Conservation (phyloP, 2,797 vertebrate species). For the Acipenser oxyrinchus region DNA sequence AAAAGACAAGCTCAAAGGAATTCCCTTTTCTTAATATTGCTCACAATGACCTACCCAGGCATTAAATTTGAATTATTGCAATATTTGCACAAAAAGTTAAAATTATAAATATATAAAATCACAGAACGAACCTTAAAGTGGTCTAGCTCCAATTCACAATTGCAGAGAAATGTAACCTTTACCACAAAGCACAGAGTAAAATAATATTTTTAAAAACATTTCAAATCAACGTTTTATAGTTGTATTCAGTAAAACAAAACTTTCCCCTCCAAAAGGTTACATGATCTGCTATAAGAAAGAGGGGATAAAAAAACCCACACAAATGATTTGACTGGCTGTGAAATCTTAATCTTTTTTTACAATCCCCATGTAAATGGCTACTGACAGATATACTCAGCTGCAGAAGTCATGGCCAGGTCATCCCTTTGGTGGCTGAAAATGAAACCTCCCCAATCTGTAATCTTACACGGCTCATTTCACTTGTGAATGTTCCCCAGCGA, state of each 20-base stretch:
- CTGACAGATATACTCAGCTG: conserved; percentile 31
- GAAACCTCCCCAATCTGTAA: conserved; percentile 17
- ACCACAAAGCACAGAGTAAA: conserved; percentile 4
- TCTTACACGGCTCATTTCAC: conserved; percentile 23
- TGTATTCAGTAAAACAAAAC: conserved; percentile 1
- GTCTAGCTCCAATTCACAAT: conserved; percentile 8
- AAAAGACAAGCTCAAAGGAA: conserved; percentile 20
- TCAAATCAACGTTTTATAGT: neutral
- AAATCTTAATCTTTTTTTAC: conserved; percentile 32
- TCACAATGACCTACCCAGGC: neutral
- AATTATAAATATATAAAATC: no score
- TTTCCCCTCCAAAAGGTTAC: neutral
- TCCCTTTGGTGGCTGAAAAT: conserved; percentile 23
- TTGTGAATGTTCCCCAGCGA: conserved; percentile 9
- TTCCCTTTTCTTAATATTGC: conserved; percentile 21
- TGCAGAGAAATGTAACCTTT: neutral
- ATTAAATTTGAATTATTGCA: neutral
- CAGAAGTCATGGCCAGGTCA: conserved; percentile 30
- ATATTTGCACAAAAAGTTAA: neutral
- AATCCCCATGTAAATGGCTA: conserved; percentile 29
- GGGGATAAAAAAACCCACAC: conserved; percentile 18
- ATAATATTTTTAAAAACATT: neutral
- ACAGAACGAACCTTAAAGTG: neutral
- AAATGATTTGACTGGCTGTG: conserved; percentile 35
- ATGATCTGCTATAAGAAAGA: neutral